Evolutionary conservation across 2,888 invertebrate genomes (phyloP).

Genomic region (Epinotia ramella): DNA sequence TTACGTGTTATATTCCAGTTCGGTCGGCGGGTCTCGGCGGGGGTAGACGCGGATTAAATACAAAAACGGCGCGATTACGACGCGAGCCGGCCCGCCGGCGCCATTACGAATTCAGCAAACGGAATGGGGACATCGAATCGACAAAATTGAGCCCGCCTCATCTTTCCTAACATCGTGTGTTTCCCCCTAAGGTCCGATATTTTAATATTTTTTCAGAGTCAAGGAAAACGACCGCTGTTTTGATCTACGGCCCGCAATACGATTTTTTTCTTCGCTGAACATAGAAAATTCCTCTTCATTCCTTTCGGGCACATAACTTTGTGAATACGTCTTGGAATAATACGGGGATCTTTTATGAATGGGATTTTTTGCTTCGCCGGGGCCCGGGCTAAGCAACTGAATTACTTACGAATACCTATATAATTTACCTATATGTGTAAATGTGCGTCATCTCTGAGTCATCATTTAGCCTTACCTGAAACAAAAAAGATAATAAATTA

Average conservation of each 20-base stretch:
- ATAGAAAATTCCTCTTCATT: slow-evolving; percentile 66
- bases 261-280: slow-evolving; percentile 65
- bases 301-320: slow-evolving; percentile 67
- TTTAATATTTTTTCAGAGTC: slow-evolving; percentile 73
- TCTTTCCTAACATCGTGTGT: slow-evolving; percentile 78
- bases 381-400: slow-evolving; percentile 53
- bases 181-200: slow-evolving; percentile 73
- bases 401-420: slow-evolving; percentile 35
- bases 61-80: slow-evolving; percentile 73
- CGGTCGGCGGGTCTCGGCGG: slow-evolving; percentile 51
- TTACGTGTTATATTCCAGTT: slow-evolving; percentile 60
- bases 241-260: slow-evolving; percentile 74
- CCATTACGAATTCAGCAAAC: slow-evolving; percentile 81
- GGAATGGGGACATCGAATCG: slow-evolving; percentile 83
- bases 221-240: slow-evolving; percentile 72
- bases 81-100: slow-evolving; percentile 69
- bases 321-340: slow-evolving; percentile 69
- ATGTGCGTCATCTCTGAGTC: slow-evolving; percentile 6
- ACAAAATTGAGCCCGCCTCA: slow-evolving; percentile 80
- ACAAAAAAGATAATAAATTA: slow-evolving; percentile 57
- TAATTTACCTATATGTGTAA: background rate
- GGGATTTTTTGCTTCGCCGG: slow-evolving; percentile 60
- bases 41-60: slow-evolving; percentile 75
- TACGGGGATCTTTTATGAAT: slow-evolving; percentile 70
- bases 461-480: slow-evolving; percentile 65